A percentile compares a stretch with the other conserved stretches of the same genome.
These are phyloP conservation scores for Drosophila falleni DNA, from an alignment of 2,888 invertebrate species.

Conservation along the genomic window DNA sequence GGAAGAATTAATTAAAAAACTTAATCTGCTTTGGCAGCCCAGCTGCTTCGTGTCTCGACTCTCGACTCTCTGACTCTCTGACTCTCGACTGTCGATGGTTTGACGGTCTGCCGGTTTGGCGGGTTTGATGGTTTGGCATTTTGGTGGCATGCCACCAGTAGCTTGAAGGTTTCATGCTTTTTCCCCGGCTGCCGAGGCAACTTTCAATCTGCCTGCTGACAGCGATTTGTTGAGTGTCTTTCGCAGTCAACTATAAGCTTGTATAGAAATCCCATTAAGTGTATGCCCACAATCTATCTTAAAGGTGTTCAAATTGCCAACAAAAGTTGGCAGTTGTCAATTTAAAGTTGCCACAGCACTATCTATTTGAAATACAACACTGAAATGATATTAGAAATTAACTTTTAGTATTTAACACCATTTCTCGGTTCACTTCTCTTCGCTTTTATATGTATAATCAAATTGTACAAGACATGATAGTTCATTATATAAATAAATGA, in stretches of 20 bases:
- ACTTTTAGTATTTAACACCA: not conserved
- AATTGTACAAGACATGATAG: too few relatives aligned
- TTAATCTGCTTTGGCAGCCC: slow-evolving; percentile 65
- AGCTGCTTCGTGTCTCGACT: slow-evolving; percentile 17
- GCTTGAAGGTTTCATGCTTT: slow-evolving; percentile 11
- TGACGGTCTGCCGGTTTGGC: slow-evolving; percentile 12
- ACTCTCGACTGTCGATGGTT: slow-evolving; percentile 12
- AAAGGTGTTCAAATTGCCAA: slow-evolving; percentile 9
- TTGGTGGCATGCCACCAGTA: slow-evolving; percentile 1
- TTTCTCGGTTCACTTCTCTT: not conserved
- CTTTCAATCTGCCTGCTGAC: slow-evolving; percentile 15
- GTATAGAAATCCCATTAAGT: slow-evolving; percentile 18
- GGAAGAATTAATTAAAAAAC: slow-evolving; percentile 74
- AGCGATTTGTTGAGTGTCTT: slow-evolving; percentile 13
- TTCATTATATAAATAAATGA: too few relatives aligned
- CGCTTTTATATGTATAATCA: not conserved
- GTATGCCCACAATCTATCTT: slow-evolving; percentile 16
- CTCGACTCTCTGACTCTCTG: slow-evolving; percentile 10
- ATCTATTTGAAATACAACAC: not conserved
- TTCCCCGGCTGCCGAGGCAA: slow-evolving; percentile 16
- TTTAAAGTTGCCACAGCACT: slow-evolving; percentile 1
- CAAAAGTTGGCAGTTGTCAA: slow-evolving; percentile 13
- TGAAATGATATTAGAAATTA: not conserved
- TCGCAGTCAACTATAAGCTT: slow-evolving; percentile 9
- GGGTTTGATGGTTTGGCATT: slow-evolving; percentile 16